A percentile compares a stretch with the other conserved stretches of the same genome.
Conservation (phyloP, 2,113 vertebrate species). For the Rhinichthys klamathensis region DNA sequence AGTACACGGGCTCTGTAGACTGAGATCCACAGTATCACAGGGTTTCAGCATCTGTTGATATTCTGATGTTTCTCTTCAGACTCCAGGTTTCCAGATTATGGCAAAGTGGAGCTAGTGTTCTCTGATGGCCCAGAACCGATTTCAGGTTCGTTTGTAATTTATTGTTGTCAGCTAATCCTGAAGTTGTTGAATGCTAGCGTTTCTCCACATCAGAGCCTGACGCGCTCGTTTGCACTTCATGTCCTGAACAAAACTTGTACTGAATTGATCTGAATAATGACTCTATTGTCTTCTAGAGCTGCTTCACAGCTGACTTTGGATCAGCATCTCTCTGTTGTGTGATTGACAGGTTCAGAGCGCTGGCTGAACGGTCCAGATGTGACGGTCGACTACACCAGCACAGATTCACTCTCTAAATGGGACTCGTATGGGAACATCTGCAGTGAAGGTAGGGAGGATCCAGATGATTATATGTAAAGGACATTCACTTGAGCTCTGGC, state of each 20-base stretch:
- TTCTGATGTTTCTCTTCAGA: constrained; percentile 76
- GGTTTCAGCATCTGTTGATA: not conserved
- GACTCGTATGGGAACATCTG: constrained; percentile 91
- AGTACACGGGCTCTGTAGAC: too few species aligned
- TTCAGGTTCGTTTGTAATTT: constrained; percentile 69
- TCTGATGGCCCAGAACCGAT: constrained; percentile 89
- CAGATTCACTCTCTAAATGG: constrained; percentile 88
- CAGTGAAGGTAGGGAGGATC: constrained; percentile 81
- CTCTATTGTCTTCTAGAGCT: too few species aligned
- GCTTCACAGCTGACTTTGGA: too few species aligned
- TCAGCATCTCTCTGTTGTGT: not conserved
- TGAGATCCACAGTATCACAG: too few species aligned
- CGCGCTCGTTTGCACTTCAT: not conserved
- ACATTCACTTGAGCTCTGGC: not conserved
- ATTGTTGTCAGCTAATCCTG: not conserved
- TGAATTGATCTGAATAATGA: too few species aligned
- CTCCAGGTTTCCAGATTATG: constrained; percentile 87
- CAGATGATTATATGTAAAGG: not conserved
- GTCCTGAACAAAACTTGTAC: not conserved
- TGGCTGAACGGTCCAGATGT: constrained; percentile 83
- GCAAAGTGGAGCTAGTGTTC: constrained; percentile 92
- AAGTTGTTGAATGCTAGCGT: not conserved
- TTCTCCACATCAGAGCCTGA: not conserved
- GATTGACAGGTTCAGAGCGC: constrained; percentile 77
- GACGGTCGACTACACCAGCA: constrained; percentile 85